phyloP scores from a whole-genome alignment of 2,888 invertebrate species.

The Campoletis raptor region DNA sequence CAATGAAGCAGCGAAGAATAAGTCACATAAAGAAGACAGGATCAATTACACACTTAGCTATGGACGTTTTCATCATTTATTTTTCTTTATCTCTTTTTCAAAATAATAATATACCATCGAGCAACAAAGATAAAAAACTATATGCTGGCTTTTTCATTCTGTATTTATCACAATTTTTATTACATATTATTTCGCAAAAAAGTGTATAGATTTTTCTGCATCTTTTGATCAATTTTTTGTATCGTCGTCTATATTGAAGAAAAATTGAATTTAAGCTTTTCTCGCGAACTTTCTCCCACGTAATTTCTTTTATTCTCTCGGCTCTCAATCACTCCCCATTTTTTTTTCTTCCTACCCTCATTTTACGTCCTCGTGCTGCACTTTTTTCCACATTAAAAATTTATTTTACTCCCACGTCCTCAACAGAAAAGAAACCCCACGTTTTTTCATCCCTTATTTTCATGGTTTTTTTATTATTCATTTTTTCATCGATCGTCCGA shows the following conservation, averaged over 20 bases:
- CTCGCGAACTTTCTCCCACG: background rate
- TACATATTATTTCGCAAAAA: background rate
- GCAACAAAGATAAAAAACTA: slow-evolving; percentile 1
- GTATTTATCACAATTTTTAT: background rate
- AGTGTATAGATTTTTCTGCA: background rate
- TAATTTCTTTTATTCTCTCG: slow-evolving; percentile 2
- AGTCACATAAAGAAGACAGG: slow-evolving; percentile 21
- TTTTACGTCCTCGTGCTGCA: background rate
- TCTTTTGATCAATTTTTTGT: background rate
- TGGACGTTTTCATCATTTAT: slow-evolving; percentile 46
- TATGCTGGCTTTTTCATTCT: background rate
- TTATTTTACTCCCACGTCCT: background rate
- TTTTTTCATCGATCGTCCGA: background rate
- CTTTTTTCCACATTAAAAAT: background rate
- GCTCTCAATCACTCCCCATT: background rate
- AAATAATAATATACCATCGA: slow-evolving; percentile 49
- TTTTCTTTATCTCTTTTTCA: slow-evolving; percentile 1
- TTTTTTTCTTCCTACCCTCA: background rate
- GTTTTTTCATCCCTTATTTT: background rate
- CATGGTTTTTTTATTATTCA: background rate
- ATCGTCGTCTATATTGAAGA: background rate
- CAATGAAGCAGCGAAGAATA: background rate
- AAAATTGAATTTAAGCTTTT: slow-evolving; percentile 17
- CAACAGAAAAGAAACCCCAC: background rate
- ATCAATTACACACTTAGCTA: slow-evolving; percentile 66